phyloP scores from a whole-genome alignment of 2,113 vertebrate species.

The human region DNA sequence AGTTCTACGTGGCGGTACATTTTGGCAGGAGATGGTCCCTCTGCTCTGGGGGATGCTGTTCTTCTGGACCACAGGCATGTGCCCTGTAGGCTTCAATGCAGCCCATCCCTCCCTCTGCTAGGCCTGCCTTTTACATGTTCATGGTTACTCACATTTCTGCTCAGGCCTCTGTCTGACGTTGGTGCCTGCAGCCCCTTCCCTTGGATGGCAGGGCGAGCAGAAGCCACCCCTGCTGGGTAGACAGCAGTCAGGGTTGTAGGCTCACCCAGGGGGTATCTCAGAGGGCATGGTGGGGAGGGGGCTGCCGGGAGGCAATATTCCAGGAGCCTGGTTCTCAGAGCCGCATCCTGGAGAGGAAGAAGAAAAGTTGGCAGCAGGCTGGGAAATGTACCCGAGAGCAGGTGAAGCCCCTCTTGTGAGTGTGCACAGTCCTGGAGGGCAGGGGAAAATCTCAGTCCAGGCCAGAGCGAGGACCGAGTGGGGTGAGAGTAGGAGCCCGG shows the following conservation, averaged over 20 bases:
- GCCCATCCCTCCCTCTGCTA: neutral
- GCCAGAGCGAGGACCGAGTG: accelerated
- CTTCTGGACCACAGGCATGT: neutral
- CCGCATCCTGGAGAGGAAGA: neutral
- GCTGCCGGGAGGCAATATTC: neutral
- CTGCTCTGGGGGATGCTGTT: neutral
- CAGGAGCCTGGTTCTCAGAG: neutral
- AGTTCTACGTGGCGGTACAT: accelerated
- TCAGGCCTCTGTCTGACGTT: neutral
- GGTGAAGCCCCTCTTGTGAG: neutral
- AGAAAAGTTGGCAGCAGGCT: neutral
- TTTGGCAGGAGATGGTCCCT: neutral
- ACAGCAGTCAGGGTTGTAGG: neutral
- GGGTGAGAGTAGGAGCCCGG: neutral
- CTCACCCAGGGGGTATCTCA: accelerated
- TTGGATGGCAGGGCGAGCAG: neutral
- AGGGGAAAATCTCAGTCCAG: neutral
- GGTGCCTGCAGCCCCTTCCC: neutral
- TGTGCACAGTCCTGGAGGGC: accelerated
- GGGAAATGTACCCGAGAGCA: neutral
- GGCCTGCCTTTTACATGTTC: neutral
- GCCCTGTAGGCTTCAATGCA: neutral
- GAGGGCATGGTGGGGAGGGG: neutral
- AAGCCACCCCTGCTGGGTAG: neutral
- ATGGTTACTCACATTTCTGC: neutral